Percentiles rank a stretch among this genome's conserved stretches.
phyloP scores from a whole-genome alignment of 2,888 invertebrate genomes.

The Cabera pusaria region DNA sequence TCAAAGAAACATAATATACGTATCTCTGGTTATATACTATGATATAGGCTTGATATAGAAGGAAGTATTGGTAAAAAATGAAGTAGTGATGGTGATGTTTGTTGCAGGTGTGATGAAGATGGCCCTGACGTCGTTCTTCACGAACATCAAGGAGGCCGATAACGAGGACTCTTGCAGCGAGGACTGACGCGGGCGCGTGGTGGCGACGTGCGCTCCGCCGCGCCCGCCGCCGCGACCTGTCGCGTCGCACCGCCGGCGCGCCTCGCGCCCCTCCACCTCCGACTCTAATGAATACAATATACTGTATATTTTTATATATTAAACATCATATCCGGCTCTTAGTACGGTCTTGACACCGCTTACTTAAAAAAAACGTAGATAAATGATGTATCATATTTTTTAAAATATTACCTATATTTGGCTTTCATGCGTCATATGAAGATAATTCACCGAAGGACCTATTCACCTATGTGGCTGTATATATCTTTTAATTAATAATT shows the following conservation, averaged over 20 bases:
- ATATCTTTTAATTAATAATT: too few relatives aligned
- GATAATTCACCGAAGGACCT: too few relatives aligned
- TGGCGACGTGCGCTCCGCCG: constrained; percentile 42
- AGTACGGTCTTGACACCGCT: too few relatives aligned
- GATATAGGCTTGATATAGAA: too few relatives aligned
- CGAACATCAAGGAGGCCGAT: constrained; percentile 86
- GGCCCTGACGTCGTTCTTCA: constrained; percentile 89
- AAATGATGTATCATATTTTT: constrained; percentile 54
- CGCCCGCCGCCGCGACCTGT: constrained; percentile 36
- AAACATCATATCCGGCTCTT: constrained; percentile 46
- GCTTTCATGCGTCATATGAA: constrained; percentile 16
- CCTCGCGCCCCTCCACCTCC: constrained; percentile 32
- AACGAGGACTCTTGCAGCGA: constrained; percentile 83
- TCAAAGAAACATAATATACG: too few relatives aligned
- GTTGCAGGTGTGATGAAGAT: constrained; percentile 86
- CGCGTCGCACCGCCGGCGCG: constrained; percentile 23
- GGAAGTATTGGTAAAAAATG: too few relatives aligned
- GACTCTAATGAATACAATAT: constrained; percentile 33
- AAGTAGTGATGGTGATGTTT: not conserved
- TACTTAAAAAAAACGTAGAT: not conserved
- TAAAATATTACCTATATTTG: constrained; percentile 19
- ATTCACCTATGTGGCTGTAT: too few relatives aligned
- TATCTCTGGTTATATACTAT: too few relatives aligned
- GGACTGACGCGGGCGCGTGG: constrained; percentile 63
- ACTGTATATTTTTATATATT: constrained; percentile 68